A percentile compares a stretch with the other conserved stretches of the same genome.
These are phyloP conservation scores for Empis livida DNA, from an alignment of 2,888 invertebrate species.

Conservation along the genomic window DNA sequence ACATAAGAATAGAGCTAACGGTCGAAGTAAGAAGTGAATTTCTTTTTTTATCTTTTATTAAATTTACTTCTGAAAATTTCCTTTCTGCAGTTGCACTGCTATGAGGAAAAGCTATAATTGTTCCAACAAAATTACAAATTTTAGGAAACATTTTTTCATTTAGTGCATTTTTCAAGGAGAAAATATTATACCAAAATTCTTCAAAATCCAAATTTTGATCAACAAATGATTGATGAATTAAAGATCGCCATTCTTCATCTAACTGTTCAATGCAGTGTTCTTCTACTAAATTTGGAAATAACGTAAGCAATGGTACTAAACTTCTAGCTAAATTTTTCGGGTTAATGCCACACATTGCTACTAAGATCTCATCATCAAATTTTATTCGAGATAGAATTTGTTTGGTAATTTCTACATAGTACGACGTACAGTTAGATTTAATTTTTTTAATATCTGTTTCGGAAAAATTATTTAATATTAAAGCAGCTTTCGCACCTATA, in stretches of 20 bases:
- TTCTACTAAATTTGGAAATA: constrained; percentile 5
- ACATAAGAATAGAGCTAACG: too few species aligned
- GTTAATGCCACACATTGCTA: constrained; percentile 1
- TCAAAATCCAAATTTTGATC: constrained; percentile 1
- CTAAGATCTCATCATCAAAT: constrained; percentile 3
- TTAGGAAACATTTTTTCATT: constrained; percentile 2
- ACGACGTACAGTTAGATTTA: not conserved
- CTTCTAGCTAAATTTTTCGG: not conserved
- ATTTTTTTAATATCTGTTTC: not conserved
- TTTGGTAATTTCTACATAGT: not conserved
- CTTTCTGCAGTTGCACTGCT: constrained; percentile 1
- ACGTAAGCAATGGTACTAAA: not conserved
- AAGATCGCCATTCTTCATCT: constrained; percentile 6
- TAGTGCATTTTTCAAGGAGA: not conserved
- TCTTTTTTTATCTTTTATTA: too few species aligned
- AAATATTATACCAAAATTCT: constrained; percentile 1
- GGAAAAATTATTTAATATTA: not conserved
- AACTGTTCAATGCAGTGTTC: not conserved
- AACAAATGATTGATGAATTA: not conserved
- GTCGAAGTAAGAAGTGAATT: too few species aligned
- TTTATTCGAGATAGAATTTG: constrained; percentile 2
- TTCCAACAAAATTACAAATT: not conserved
- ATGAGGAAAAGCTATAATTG: not conserved
- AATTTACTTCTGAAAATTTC: too few species aligned
- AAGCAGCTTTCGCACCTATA: constrained; percentile 2